These are phyloP conservation scores for Mesaphorura yosii DNA, from an alignment of 1,140 invertebrate species.

Conservation along the genomic window DNA sequence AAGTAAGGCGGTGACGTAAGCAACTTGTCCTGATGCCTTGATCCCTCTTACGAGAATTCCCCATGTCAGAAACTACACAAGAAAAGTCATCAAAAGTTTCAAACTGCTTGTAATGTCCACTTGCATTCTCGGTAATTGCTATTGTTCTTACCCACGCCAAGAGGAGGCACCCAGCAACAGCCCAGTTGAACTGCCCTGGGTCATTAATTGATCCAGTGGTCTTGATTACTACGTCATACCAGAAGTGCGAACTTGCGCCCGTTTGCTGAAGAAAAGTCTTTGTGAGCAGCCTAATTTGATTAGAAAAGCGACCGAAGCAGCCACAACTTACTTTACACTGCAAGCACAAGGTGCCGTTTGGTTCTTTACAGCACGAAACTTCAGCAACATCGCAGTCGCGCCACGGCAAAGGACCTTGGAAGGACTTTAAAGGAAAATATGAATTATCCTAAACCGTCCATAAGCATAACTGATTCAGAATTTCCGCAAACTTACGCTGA, in stretches of 20 bases:
- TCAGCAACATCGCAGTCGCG: neutral
- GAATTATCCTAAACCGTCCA: neutral
- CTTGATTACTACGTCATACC: conserved; percentile 79
- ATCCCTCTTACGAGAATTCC: neutral
- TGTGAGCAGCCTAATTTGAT: neutral
- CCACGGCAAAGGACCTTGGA: neutral
- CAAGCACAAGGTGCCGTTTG: neutral
- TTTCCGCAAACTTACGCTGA: neutral
- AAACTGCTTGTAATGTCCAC: too few relatives aligned
- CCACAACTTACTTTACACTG: neutral
- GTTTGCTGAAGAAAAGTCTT: neutral
- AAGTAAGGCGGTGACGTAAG: conserved; percentile 89
- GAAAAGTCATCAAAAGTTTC: too few relatives aligned
- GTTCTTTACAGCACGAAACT: neutral
- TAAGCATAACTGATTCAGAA: neutral
- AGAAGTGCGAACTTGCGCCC: conserved; percentile 56
- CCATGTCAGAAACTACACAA: too few relatives aligned
- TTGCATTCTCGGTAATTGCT: too few relatives aligned
- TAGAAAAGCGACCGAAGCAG: neutral
- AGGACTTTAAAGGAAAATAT: neutral
- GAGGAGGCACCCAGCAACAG: conserved; percentile 57
- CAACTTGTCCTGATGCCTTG: conserved; percentile 42
- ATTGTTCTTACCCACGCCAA: neutral
- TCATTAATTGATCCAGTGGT: conserved; percentile 76
- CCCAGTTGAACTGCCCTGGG: conserved; percentile 87